Conservation (phyloP, 2,113 vertebrate species). For the Corynorhinus townsendii region DNA sequence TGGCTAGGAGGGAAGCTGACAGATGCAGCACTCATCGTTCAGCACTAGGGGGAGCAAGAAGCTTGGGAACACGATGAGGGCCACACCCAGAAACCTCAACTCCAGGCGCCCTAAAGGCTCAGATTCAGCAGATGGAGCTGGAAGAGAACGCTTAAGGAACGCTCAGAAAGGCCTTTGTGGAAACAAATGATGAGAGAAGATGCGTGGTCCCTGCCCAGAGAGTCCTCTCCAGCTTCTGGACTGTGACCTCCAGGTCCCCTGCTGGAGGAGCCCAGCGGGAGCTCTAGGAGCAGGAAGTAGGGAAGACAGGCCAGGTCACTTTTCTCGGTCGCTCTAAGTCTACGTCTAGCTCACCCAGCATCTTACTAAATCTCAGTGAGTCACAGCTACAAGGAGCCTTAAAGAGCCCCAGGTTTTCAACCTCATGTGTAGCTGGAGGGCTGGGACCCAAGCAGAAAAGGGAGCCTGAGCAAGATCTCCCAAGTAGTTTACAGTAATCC, state of each 20-base stretch:
- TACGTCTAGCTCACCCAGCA: neutral
- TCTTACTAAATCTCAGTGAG: neutral
- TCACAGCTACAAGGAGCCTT: neutral
- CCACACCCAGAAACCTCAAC: slow-evolving; percentile 10
- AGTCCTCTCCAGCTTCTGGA: neutral
- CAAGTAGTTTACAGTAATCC: neutral
- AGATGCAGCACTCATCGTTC: neutral
- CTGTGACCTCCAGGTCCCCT: too few species aligned
- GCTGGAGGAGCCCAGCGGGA: fast-evolving
- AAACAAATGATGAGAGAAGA: neutral
- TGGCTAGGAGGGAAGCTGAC: neutral
- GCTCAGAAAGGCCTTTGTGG: neutral
- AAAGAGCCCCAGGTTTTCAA: neutral
- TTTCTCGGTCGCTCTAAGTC: neutral
- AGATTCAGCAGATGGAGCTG: neutral
- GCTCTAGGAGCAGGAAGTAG: neutral
- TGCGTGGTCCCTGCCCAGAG: too few species aligned
- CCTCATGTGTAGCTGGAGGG: neutral
- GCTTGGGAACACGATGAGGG: neutral
- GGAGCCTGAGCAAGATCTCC: neutral
- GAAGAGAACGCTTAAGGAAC: neutral
- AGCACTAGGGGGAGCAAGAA: slow-evolving; percentile 49
- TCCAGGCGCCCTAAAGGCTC: neutral
- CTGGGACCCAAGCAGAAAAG: neutral
- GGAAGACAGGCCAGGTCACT: neutral